Base-by-base conservation (phyloP, 2,888 invertebrate genomes). In the Chesias legatella region DNA sequence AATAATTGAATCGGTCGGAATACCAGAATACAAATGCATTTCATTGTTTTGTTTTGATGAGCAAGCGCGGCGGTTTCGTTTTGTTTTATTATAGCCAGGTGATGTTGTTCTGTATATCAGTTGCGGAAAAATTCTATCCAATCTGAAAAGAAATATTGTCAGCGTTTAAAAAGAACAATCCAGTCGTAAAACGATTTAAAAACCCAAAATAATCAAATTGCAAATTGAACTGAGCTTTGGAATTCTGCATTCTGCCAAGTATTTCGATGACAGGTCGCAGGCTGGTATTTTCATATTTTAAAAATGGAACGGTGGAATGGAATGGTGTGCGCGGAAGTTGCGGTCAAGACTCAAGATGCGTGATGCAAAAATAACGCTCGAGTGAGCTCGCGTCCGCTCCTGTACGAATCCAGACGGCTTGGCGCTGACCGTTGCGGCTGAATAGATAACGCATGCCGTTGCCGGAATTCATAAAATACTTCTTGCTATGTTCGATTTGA, bases 311-410 rank as follows among this genome's bases (percentile, higher is more conserved):
- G 32, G 22, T 24, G n/a, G 26, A 17, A 26, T 40, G 20, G 32
- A 32, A 27, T 27, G 35, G 4, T 24, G 27, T 9, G 26, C 26
- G 28, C 37, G 38, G 41, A 51, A 43, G 53, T 31, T 45, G 42
- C 42, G 44, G 34, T 33, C 54, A 54, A 43, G 58, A 56, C 5
- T 62, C 59, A 67, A 65, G 65, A 63, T 60, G 63, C 62, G 67
- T 46, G 36, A 37, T 38, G 60, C 49, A 53, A 48, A 55, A 36
- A 54, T 61, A 23, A 24, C 17, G 36, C 23, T 45, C 31, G 41
- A 29, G 29, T 42, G 41, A 38, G 31, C 34, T 28, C 26, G 8
- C 23, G 27, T 37, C 46, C 29, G 28, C 9, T 10, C 24, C 17
- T 21, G 20, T 21, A 10, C 6, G 26, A 22, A 25, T 9, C 29